Percentiles rank a stretch among this genome's conserved stretches.
Evolutionary conservation across 2,888 invertebrate species (phyloP).

Genomic region (Eurytoma californica): DNA sequence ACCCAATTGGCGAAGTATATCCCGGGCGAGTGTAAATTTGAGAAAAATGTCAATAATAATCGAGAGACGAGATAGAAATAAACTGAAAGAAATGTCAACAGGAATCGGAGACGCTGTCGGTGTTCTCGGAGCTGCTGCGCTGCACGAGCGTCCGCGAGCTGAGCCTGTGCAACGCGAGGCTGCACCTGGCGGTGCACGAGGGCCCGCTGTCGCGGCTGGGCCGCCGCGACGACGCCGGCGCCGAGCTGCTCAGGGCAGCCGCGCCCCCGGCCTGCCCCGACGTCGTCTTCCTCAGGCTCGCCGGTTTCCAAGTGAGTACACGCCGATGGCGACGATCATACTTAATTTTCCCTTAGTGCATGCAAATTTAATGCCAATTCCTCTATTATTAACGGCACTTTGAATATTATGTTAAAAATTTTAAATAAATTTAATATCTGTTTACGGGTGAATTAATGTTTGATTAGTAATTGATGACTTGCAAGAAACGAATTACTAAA

Average conservation of each 20-base stretch:
- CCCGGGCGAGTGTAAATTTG: neutral
- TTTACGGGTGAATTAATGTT: no score
- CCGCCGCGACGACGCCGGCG: slow-evolving; percentile 72
- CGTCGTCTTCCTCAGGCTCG: slow-evolving; percentile 76
- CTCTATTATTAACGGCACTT: no score
- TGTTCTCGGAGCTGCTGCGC: slow-evolving; percentile 75
- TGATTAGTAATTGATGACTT: no score
- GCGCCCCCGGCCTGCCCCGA: slow-evolving; percentile 75
- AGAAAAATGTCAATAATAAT: neutral
- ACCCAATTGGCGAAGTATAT: no score
- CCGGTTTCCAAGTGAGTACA: slow-evolving; percentile 75
- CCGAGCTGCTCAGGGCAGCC: slow-evolving; percentile 71
- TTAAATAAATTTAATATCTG: no score
- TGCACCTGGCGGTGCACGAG: slow-evolving; percentile 76
- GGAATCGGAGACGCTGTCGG: slow-evolving; percentile 76
- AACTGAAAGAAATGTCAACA: slow-evolving; percentile 56
- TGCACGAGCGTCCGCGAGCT: slow-evolving; percentile 77
- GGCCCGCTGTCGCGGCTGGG: slow-evolving; percentile 72
- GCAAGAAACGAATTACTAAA: no score
- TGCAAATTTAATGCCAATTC: neutral
- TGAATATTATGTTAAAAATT: no score
- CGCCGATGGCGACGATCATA: neutral
- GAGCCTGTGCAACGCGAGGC: slow-evolving; percentile 76
- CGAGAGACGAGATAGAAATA: neutral
- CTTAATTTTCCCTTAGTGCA: neutral